phyloP scores from a whole-genome alignment of 2,888 invertebrate species.

The Andrena chrysosceles region DNA sequence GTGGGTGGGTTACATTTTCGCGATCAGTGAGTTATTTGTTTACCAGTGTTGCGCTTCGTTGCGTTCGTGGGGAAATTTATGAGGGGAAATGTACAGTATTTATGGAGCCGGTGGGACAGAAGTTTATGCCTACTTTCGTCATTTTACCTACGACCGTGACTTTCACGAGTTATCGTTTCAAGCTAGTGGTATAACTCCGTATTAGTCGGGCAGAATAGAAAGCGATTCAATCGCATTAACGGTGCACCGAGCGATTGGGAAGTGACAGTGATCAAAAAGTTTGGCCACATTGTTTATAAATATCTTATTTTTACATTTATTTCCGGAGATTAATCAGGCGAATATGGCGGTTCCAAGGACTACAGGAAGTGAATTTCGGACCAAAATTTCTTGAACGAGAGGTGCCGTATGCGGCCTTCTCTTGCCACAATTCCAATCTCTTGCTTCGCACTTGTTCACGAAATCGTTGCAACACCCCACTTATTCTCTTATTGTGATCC shows the following conservation, averaged over 20 bases:
- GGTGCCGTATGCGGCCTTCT: no score
- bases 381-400: background rate
- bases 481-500: background rate
- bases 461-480: background rate
- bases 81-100: constrained; percentile 38
- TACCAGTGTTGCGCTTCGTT: background rate
- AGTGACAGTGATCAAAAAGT: background rate
- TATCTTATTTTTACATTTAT: background rate
- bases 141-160: constrained; percentile 53
- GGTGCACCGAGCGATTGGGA: no score
- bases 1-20: background rate
- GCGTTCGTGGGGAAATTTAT: constrained; percentile 7
- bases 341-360: background rate
- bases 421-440: no score
- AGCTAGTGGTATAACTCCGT: constrained; percentile 53
- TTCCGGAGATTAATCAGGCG: background rate
- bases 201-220: constrained; percentile 37
- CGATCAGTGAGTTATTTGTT: constrained; percentile 6
- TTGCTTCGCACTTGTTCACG: no score
- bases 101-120: constrained; percentile 1
- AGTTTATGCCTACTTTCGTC: constrained; percentile 59
- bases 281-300: background rate
- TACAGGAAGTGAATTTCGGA: background rate
- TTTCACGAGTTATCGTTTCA: constrained; percentile 62
- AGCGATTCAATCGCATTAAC: constrained; percentile 22